phyloP scores from a whole-genome alignment of 2,113 vertebrate species.

The Dicentrarchus labrax region DNA sequence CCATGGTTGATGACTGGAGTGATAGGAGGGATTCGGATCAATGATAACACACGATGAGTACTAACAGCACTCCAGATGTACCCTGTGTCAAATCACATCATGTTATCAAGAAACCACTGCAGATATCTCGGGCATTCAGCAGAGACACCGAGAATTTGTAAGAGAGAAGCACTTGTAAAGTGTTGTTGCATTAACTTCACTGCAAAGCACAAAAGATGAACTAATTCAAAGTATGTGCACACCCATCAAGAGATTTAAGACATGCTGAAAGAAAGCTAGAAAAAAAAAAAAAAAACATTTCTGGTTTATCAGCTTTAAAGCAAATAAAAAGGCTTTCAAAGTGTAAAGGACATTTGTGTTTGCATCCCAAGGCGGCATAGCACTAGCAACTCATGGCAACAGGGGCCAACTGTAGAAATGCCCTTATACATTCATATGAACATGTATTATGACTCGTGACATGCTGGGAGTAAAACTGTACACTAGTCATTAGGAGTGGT shows the following conservation, averaged over 20 bases:
- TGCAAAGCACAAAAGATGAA: conserved; percentile 56
- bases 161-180: conserved; percentile 58
- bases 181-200: conserved; percentile 31
- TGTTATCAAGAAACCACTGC: neutral
- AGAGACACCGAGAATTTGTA: conserved; percentile 24
- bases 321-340: conserved; percentile 65
- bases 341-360: conserved; percentile 40
- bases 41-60: neutral
- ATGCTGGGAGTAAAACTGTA: conserved; percentile 56
- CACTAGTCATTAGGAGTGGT: conserved; percentile 50
- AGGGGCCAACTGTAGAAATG: conserved; percentile 38
- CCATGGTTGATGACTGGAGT: neutral
- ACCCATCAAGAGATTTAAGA: conserved; percentile 56
- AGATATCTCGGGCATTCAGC: conserved; percentile 9
- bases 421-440: conserved; percentile 70
- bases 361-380: conserved; percentile 56
- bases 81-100: conserved; percentile 9
- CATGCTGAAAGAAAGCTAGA: conserved; percentile 58
- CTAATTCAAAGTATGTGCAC: conserved; percentile 50
- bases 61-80: neutral
- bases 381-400: conserved; percentile 45
- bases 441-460: conserved; percentile 28
- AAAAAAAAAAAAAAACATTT: conserved; percentile 35
- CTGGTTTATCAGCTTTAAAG: conserved; percentile 57
- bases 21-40: neutral